Conservation (phyloP, 2,888 invertebrate genomes). For the Sinotaia quadrata region DNA sequence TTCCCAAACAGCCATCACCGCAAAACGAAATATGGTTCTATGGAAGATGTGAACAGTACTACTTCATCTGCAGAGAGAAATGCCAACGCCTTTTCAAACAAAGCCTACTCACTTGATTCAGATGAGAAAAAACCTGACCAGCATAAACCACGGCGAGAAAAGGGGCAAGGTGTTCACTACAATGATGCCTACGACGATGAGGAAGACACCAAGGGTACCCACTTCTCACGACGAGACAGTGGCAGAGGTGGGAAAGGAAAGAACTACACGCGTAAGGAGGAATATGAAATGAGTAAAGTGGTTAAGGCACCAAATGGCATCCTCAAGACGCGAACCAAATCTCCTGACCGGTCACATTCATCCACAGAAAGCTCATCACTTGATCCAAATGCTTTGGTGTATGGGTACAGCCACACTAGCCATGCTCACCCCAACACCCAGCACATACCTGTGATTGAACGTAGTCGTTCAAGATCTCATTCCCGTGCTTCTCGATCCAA, state of each 20-base stretch:
- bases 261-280: constrained; percentile 19
- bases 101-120: constrained; percentile 31
- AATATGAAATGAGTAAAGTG: constrained; percentile 37
- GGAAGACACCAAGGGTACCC: background rate
- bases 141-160: constrained; percentile 25
- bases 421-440: constrained; percentile 33
- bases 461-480: constrained; percentile 34
- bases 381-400: constrained; percentile 33
- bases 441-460: constrained; percentile 33
- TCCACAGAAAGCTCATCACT: constrained; percentile 31
- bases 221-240: constrained; percentile 16
- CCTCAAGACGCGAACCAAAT: constrained; percentile 34
- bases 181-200: constrained; percentile 26
- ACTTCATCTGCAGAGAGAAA: constrained; percentile 24
- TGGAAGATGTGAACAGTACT: constrained; percentile 32
- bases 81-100: constrained; percentile 31
- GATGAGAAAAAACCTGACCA: constrained; percentile 31
- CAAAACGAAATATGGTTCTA: constrained; percentile 23
- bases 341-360: constrained; percentile 35
- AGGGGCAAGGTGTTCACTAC: constrained; percentile 20
- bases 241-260: constrained; percentile 7
- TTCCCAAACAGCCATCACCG: constrained; percentile 23
- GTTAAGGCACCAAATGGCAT: constrained; percentile 29
- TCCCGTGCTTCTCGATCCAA: constrained; percentile 26
- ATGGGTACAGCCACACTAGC: constrained; percentile 30